Evolutionary conservation across 2,113 vertebrate species (phyloP).

Genomic region (Gila orcuttii): DNA sequence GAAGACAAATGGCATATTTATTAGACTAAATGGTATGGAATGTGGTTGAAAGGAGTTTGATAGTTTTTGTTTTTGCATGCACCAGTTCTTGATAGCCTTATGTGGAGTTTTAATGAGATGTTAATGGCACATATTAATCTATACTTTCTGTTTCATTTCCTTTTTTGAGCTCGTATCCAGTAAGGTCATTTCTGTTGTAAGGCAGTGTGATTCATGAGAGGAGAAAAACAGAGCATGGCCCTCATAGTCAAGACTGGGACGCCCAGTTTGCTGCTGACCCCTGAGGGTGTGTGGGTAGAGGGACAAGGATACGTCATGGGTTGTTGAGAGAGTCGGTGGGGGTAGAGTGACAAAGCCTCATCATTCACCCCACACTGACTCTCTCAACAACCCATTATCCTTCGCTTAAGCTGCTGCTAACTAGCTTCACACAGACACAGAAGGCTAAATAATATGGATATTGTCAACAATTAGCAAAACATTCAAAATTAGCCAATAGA

Average conservation of each 20-base stretch:
- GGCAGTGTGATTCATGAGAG: constrained; percentile 64
- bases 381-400: constrained; percentile 55
- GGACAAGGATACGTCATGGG: constrained; percentile 53
- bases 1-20: not conserved
- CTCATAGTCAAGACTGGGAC: constrained; percentile 55
- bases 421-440: constrained; percentile 56
- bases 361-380: constrained; percentile 51
- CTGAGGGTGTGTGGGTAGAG: constrained; percentile 73
- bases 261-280: constrained; percentile 67
- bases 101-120: constrained; percentile 14
- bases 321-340: constrained; percentile 55
- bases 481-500: not conserved
- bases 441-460: constrained; percentile 39
- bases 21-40: not conserved
- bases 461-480: not conserved
- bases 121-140: constrained; percentile 45
- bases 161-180: constrained; percentile 52
- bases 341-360: constrained; percentile 65
- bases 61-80: not conserved
- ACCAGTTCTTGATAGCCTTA: not conserved
- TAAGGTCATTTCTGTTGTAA: constrained; percentile 59
- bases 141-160: constrained; percentile 47
- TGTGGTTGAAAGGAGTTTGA: not conserved
- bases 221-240: constrained; percentile 68
- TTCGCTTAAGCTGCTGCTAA: constrained; percentile 58